phyloP scores from a whole-genome alignment of 2,113 vertebrate genomes.

The Macheiramphus alcinus region DNA sequence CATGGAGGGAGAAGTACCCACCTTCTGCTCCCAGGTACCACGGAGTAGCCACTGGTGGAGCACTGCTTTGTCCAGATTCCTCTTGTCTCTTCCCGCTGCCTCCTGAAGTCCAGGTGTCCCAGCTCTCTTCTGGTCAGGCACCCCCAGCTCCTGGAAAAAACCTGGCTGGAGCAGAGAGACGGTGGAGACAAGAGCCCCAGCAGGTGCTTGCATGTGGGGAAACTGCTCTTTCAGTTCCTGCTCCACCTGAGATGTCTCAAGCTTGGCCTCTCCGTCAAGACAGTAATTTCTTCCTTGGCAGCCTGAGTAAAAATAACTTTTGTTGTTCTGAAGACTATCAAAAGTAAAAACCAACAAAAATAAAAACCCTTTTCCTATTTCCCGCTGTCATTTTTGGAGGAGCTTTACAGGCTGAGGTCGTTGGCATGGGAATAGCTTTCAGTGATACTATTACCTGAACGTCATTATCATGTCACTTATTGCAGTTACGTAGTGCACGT shows the following conservation, averaged over 20 bases:
- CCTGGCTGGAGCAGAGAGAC: neutral
- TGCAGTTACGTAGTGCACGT: rapidly evolving
- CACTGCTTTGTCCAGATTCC: neutral
- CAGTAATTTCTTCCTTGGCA: neutral
- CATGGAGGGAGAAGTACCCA: neutral
- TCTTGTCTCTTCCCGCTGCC: neutral
- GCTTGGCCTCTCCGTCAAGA: neutral
- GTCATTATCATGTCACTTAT: neutral
- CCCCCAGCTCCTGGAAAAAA: neutral
- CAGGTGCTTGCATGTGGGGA: neutral
- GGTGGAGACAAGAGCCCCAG: neutral
- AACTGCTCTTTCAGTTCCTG: neutral
- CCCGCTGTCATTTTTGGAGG: neutral
- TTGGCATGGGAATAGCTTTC: neutral
- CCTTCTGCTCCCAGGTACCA: neutral
- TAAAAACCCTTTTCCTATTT: neutral
- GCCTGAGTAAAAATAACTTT: neutral
- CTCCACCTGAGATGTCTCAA: neutral
- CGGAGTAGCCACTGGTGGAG: rapidly evolving
- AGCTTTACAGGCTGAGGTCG: neutral
- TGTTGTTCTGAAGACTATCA: neutral
- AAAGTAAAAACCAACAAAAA: neutral
- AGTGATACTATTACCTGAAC: neutral
- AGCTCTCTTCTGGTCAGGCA: neutral
- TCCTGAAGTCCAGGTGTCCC: neutral